A percentile compares a stretch with the other conserved stretches of the same genome.
phyloP scores from a whole-genome alignment of 2,797 vertebrate species.

The Myotis planiceps region DNA sequence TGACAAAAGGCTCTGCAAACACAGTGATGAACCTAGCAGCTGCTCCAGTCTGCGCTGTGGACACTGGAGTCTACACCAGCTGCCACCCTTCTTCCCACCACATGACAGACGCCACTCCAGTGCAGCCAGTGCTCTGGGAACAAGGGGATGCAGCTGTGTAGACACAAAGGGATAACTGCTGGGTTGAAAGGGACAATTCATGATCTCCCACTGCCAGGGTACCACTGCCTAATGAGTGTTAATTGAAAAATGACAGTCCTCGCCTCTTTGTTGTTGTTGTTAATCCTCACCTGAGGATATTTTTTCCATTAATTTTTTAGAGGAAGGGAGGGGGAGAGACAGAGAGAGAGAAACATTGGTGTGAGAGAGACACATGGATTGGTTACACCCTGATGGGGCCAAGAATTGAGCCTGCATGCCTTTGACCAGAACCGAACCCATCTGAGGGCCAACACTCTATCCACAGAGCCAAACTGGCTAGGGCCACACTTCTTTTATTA shows the following conservation, averaged over 20 bases:
- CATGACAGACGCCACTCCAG: neutral
- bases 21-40: slow-evolving; percentile 6
- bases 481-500: neutral
- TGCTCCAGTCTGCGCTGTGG: neutral
- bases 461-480: too few relatives aligned
- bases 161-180: neutral
- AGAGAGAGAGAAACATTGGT: too few relatives aligned
- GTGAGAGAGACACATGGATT: too few relatives aligned
- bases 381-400: too few relatives aligned
- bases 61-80: neutral
- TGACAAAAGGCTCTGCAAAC: slow-evolving; percentile 20
- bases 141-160: neutral
- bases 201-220: neutral
- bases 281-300: too few relatives aligned
- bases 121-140: neutral
- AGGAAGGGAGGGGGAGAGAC: too few relatives aligned
- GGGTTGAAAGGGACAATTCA: neutral
- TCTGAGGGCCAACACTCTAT: too few relatives aligned
- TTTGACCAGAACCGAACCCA: too few relatives aligned
- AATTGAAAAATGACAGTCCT: neutral
- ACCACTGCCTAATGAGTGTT: neutral
- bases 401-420: too few relatives aligned
- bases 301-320: too few relatives aligned
- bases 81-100: neutral
- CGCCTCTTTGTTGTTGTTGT: neutral